Evolutionary conservation across 2,113 vertebrate genomes (phyloP).

Genomic region (Cebidichthys violaceus): DNA sequence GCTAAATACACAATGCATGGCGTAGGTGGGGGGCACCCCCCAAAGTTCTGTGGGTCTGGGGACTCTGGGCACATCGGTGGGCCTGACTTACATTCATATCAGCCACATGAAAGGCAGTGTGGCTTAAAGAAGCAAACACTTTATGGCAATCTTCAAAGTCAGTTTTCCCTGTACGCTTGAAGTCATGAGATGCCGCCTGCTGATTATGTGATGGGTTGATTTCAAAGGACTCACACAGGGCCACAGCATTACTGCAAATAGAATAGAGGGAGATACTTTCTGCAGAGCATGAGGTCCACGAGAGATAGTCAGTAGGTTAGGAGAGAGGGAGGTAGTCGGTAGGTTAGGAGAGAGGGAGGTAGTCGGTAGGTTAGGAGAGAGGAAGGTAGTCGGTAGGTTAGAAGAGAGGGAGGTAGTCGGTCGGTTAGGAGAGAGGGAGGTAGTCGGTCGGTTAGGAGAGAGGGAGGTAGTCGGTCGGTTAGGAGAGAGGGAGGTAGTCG

Average conservation of each 20-base stretch:
- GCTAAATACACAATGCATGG: neutral
- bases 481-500: no score
- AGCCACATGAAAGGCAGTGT: slow-evolving; percentile 57
- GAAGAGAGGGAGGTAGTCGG: no score
- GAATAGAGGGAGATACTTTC: slow-evolving; percentile 17
- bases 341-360: no score
- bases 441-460: no score
- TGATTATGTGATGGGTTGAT: slow-evolving; percentile 56
- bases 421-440: no score
- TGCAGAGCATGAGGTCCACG: neutral
- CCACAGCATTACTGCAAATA: slow-evolving; percentile 32
- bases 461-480: no score
- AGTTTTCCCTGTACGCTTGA: slow-evolving; percentile 27
- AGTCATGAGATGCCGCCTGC: slow-evolving; percentile 47
- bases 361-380: no score
- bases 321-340: neutral
- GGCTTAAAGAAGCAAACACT: slow-evolving; percentile 34
- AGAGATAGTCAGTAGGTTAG: slow-evolving; percentile 23
- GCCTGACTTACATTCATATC: slow-evolving; percentile 25
- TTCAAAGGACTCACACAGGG: slow-evolving; percentile 49
- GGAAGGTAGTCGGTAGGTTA: no score
- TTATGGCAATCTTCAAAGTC: slow-evolving; percentile 61
- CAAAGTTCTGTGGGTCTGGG: neutral
- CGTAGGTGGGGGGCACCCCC: neutral
- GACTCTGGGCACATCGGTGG: neutral